Conservation (phyloP, 2,888 invertebrate species). For the Diarsia dahlii region DNA sequence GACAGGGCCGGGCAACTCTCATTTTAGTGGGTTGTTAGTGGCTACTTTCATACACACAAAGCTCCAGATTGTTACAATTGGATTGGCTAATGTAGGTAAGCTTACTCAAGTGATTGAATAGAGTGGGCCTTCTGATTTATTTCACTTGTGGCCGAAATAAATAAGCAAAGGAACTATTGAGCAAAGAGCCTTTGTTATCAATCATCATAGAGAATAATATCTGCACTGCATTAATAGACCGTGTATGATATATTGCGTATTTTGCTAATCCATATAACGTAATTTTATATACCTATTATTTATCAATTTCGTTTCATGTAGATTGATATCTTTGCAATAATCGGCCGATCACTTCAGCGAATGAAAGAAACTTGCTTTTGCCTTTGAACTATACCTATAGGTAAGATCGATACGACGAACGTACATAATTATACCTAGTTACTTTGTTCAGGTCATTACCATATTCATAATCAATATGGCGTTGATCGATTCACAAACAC, state of each 20-base stretch:
- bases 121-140: background rate
- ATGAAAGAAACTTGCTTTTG: background rate
- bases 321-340: background rate
- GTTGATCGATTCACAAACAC: background rate
- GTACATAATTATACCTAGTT: background rate
- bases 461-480: constrained; percentile 10
- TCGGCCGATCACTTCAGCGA: background rate
- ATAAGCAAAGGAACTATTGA: background rate
- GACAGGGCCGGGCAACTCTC: background rate
- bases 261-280: background rate
- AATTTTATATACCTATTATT: background rate
- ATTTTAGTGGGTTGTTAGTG: background rate
- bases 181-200: background rate
- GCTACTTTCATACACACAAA: background rate
- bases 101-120: background rate
- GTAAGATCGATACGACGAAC: constrained; percentile 6
- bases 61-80: background rate
- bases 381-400: background rate
- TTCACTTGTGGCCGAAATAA: background rate
- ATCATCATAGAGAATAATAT: background rate
- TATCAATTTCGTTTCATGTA: background rate
- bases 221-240: background rate
- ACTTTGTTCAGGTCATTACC: background rate
- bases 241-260: background rate
- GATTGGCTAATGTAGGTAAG: background rate